Conservation (phyloP, 2,888 invertebrate species). For the Thecocarcelia acutangulata region DNA sequence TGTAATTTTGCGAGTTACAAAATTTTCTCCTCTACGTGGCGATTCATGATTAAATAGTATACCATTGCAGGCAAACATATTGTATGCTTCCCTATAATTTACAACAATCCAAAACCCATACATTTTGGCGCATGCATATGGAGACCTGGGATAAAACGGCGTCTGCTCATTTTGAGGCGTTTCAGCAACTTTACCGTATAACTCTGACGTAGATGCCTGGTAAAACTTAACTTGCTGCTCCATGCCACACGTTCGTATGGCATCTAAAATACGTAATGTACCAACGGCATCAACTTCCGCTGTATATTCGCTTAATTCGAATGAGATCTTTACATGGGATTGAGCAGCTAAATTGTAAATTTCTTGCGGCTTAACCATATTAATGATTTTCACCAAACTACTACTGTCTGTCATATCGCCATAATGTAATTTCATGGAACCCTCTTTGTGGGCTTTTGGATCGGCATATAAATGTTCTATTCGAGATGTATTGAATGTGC, state of each 20-base stretch:
- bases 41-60: conserved; percentile 98
- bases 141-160: conserved; percentile 97
- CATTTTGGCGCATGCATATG: conserved; percentile 97
- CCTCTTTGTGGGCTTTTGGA: conserved; percentile 93
- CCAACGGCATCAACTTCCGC: conserved; percentile 99
- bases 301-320: conserved; percentile 99
- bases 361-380: conserved; percentile 88
- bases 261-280: conserved; percentile 93
- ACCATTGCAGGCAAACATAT: conserved; percentile 97
- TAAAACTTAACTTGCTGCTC: conserved; percentile 92
- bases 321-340: conserved; percentile 99
- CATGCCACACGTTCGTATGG: conserved; percentile 93
- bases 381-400: conserved; percentile 93
- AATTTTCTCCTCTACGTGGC: conserved; percentile 97
- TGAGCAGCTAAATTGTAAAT: conserved; percentile 99
- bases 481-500: conserved; percentile 97
- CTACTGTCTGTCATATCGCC: conserved; percentile 99
- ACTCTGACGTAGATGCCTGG: conserved; percentile 97
- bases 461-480: conserved; percentile 98
- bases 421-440: conserved; percentile 96
- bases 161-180: conserved; percentile 96
- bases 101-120: conserved; percentile 98
- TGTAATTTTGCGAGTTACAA: conserved; percentile 99
- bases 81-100: conserved; percentile 97
- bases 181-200: conserved; percentile 96